Percentiles rank a stretch among this genome's conserved stretches.
phyloP scores from a whole-genome alignment of 2,888 invertebrate genomes.

The Clivina fossor region DNA sequence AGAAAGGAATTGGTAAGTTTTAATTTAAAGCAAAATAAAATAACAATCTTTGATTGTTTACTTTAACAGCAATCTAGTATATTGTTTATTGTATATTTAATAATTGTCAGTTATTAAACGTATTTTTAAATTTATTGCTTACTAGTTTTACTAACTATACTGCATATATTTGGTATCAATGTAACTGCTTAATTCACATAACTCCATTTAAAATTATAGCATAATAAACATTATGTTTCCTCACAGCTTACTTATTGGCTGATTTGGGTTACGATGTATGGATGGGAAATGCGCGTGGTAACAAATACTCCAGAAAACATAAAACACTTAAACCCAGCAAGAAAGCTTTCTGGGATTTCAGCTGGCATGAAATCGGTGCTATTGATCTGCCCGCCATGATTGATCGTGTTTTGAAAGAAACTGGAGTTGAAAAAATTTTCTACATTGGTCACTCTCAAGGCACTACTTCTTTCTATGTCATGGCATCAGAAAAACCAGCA shows the following conservation, averaged over 20 bases:
- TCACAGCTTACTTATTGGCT: conserved; percentile 20
- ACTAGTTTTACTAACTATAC: too few relatives aligned
- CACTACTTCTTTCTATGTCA: conserved; percentile 68
- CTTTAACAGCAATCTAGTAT: too few relatives aligned
- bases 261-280: conserved; percentile 26
- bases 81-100: too few relatives aligned
- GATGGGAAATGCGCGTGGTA: conserved; percentile 29
- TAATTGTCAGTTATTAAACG: too few relatives aligned
- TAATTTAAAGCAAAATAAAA: too few relatives aligned
- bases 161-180: too few relatives aligned
- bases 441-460: conserved; percentile 85
- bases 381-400: conserved; percentile 81
- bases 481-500: conserved; percentile 64
- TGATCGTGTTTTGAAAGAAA: conserved; percentile 64
- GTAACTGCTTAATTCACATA: too few relatives aligned
- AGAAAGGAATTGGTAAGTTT: conserved; percentile 51
- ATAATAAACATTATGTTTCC: too few relatives aligned
- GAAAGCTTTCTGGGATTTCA: conserved; percentile 53
- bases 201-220: too few relatives aligned
- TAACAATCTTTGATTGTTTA: too few relatives aligned
- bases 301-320: conserved; percentile 58
- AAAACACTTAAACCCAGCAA: conserved; percentile 41
- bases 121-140: too few relatives aligned
- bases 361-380: conserved; percentile 82
- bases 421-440: conserved; percentile 63